phyloP scores from a whole-genome alignment of 2,797 vertebrate species.

The Anolis apletophallus region DNA sequence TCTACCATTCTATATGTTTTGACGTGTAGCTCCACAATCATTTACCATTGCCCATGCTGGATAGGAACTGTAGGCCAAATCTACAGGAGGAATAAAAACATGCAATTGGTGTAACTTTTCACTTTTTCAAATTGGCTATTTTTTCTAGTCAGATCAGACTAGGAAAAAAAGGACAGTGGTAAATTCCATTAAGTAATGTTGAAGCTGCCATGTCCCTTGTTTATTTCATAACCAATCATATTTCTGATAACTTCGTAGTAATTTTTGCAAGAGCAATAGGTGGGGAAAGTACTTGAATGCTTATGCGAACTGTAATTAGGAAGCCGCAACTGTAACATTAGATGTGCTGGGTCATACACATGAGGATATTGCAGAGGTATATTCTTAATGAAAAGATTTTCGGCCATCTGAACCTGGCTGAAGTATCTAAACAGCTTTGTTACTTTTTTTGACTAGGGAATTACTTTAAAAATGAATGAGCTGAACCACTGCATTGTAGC shows the following conservation, averaged over 20 bases:
- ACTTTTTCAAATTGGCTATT: background rate
- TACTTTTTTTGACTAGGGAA: slow-evolving; percentile 82
- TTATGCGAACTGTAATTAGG: background rate
- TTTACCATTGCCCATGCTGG: background rate
- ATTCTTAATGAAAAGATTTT: background rate
- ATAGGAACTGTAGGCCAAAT: background rate
- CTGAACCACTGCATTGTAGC: slow-evolving; percentile 97
- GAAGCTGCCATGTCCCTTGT: background rate
- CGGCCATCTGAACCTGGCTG: slow-evolving; percentile 1
- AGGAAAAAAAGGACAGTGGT: background rate
- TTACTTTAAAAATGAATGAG: slow-evolving; percentile 99
- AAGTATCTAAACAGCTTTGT: slow-evolving; percentile 15
- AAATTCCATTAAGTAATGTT: background rate
- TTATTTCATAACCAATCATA: background rate
- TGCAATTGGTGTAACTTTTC: background rate
- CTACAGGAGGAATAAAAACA: background rate
- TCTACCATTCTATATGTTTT: background rate
- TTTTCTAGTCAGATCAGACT: background rate
- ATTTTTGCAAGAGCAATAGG: background rate
- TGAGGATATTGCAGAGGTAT: background rate
- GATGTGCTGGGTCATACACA: background rate
- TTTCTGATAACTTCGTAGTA: background rate
- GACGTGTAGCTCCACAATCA: background rate
- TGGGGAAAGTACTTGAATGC: background rate
- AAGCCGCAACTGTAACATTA: background rate